These are phyloP conservation scores for Andrena hattorfiana DNA, from an alignment of 2,888 invertebrate species.

Conservation along the genomic window DNA sequence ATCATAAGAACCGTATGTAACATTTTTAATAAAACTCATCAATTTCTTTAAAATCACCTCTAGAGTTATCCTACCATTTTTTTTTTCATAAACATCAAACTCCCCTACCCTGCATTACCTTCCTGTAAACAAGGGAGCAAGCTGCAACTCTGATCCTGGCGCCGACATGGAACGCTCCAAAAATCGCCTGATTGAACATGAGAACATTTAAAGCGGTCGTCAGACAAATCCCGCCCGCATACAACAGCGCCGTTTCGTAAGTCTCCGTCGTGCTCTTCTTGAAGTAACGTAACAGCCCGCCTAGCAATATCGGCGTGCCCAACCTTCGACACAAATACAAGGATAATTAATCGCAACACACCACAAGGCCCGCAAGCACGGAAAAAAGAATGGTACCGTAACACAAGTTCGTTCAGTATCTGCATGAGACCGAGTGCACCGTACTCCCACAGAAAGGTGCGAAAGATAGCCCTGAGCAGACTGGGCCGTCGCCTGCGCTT, in stretches of 20 bases:
- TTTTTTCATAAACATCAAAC: no score
- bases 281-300: constrained; percentile 89
- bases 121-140: constrained; percentile 94
- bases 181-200: constrained; percentile 89
- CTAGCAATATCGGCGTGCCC: constrained; percentile 89
- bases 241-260: constrained; percentile 79
- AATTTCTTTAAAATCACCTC: no score
- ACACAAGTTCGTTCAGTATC: constrained; percentile 83
- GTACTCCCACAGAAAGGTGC: constrained; percentile 85
- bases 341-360: background rate
- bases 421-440: constrained; percentile 84
- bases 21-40: no score
- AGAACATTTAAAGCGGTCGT: constrained; percentile 86
- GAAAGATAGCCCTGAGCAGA: constrained; percentile 84
- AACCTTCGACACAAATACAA: constrained; percentile 85
- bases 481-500: constrained; percentile 82
- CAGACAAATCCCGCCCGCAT: constrained; percentile 80
- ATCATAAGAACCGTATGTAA: no score
- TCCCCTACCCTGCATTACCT: constrained; percentile 86
- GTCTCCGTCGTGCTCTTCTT: constrained; percentile 73
- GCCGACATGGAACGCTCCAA: constrained; percentile 91
- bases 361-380: no score
- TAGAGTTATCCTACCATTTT: no score
- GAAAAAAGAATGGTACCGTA: constrained; percentile 45
- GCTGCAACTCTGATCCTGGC: constrained; percentile 93